Percentiles rank a stretch among this genome's conserved stretches.
Conservation (phyloP, 2,113 vertebrate species). For the Leptosomus discolor region DNA sequence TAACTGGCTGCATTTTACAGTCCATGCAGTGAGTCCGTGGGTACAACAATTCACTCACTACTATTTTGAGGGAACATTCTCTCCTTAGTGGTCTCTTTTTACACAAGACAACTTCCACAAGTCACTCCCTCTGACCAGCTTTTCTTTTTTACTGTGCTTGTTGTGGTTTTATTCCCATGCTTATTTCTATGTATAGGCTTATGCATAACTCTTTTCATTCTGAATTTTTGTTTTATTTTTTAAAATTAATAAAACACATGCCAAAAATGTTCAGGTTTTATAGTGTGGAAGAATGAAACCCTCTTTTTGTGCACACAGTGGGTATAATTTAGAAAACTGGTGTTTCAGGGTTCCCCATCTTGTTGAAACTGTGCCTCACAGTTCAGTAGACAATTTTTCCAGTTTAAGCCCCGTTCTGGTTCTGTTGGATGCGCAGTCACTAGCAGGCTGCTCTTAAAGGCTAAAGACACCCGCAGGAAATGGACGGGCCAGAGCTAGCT, state of each 20-base stretch:
- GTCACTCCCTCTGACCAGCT: background rate
- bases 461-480: background rate
- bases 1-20: background rate
- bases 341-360: background rate
- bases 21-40: background rate
- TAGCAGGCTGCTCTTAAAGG: background rate
- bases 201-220: background rate
- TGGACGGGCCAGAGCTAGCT: background rate
- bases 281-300: background rate
- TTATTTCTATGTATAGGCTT: background rate
- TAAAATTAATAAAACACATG: background rate
- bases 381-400: background rate
- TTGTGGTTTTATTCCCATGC: background rate
- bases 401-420: background rate
- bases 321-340: background rate
- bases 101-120: background rate
- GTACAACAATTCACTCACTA: background rate
- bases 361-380: background rate
- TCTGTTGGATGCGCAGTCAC: background rate
- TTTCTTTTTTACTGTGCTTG: background rate
- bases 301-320: background rate
- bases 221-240: background rate
- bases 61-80: background rate
- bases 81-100: background rate
- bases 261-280: background rate